These are phyloP conservation scores for Drosophila orosa DNA, from an alignment of 1,140 invertebrate species.

Conservation along the genomic window DNA sequence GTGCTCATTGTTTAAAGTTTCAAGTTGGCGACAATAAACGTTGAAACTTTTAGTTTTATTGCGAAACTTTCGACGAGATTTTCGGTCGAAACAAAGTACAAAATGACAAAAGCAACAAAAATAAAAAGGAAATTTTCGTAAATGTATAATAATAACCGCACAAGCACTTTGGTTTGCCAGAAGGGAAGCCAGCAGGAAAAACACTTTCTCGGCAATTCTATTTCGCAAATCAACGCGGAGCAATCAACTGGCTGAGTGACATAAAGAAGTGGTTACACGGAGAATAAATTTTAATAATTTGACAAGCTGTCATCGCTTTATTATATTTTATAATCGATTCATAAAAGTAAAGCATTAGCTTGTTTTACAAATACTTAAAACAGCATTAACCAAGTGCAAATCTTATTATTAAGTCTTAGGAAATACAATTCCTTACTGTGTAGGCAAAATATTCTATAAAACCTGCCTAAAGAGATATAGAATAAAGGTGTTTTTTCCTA, in stretches of 20 bases:
- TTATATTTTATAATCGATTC: no score
- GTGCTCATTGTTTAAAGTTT: conserved; percentile 81
- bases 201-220: conserved; percentile 57
- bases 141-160: conserved; percentile 80
- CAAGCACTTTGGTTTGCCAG: conserved; percentile 49
- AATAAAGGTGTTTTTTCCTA: conserved; percentile 5
- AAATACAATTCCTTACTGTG: neutral
- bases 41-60: conserved; percentile 82
- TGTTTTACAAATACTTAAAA: neutral
- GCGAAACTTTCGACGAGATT: conserved; percentile 80
- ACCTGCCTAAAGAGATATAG: conserved; percentile 1
- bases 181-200: conserved; percentile 32
- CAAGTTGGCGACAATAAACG: conserved; percentile 82
- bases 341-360: neutral
- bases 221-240: conserved; percentile 59
- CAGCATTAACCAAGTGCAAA: neutral
- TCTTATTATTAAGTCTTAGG: neutral
- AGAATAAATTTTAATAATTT: neutral
- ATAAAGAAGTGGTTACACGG: conserved; percentile 2
- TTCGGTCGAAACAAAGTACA: conserved; percentile 65
- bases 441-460: conserved; percentile 17
- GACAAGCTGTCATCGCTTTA: neutral
- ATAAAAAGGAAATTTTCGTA: conserved; percentile 47
- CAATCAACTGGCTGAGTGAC: conserved; percentile 20
- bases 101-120: conserved; percentile 33